Evolutionary conservation across 2,113 vertebrate genomes (phyloP).

Genomic region (Galbula dea): DNA sequence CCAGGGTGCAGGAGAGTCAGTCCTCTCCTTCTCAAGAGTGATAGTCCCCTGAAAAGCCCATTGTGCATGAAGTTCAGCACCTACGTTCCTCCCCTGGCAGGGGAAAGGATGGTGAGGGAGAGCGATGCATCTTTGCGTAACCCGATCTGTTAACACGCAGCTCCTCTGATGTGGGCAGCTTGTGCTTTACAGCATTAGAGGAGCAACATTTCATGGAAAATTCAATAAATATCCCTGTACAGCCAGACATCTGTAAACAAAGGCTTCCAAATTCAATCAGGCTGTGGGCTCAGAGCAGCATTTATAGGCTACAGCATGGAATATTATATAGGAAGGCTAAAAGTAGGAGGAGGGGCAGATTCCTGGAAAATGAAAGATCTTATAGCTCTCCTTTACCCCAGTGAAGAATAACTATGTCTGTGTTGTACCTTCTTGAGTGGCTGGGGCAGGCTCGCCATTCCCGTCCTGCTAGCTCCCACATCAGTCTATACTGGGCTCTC

Average conservation of each 20-base stretch:
- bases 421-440: background rate
- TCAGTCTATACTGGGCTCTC: background rate
- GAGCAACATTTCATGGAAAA: slow-evolving; percentile 89
- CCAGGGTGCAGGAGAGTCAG: background rate
- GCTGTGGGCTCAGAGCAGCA: slow-evolving; percentile 79
- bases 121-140: slow-evolving; percentile 77
- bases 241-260: slow-evolving; percentile 89
- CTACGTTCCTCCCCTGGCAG: background rate
- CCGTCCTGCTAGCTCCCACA: background rate
- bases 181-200: slow-evolving; percentile 86
- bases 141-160: slow-evolving; percentile 75
- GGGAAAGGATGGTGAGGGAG: slow-evolving; percentile 4
- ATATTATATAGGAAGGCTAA: slow-evolving; percentile 79
- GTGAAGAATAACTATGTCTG: background rate
- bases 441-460: background rate
- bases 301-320: slow-evolving; percentile 81
- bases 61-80: background rate
- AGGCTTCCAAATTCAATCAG: slow-evolving; percentile 87
- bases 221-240: slow-evolving; percentile 86
- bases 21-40: background rate
- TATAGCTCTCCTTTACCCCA: background rate
- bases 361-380: slow-evolving; percentile 75
- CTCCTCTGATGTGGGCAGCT: slow-evolving; percentile 83
- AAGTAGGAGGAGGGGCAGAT: slow-evolving; percentile 70
- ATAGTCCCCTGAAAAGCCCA: background rate